Conservation (phyloP, 2,888 invertebrate species). For the Pristionchus japonicus region DNA sequence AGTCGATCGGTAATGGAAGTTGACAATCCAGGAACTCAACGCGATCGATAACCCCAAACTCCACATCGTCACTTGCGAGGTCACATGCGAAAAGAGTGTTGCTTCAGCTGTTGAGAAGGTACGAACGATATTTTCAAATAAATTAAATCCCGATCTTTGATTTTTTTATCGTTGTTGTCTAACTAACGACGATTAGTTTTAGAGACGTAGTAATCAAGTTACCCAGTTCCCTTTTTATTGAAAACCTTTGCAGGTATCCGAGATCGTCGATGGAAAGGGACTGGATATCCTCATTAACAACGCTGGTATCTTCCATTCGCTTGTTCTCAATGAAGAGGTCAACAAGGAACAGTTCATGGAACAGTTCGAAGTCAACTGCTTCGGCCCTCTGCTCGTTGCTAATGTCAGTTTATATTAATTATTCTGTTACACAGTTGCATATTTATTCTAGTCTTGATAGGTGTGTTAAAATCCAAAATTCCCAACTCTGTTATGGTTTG, state of each 20-base stretch:
- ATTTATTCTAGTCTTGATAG: no score
- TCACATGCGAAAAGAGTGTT: neutral
- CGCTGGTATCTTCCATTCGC: neutral
- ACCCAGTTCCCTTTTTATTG: neutral
- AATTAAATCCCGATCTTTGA: no score
- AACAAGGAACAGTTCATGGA: neutral
- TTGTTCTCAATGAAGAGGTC: neutral
- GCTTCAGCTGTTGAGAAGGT: neutral
- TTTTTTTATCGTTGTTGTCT: no score
- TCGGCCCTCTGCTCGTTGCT: neutral
- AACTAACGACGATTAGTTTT: no score
- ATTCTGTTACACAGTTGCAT: no score
- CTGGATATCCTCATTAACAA: constrained; percentile 26
- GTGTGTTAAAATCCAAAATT: no score
- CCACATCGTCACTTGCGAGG: neutral
- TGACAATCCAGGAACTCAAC: neutral
- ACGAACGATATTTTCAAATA: neutral
- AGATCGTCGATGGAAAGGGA: neutral
- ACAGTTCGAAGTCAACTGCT: constrained; percentile 21
- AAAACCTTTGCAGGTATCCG: neutral
- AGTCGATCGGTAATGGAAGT: no score
- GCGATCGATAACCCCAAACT: neutral
- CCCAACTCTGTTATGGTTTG: no score
- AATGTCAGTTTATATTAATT: neutral
- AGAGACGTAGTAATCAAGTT: neutral